Conservation (phyloP, 1,140 invertebrate genomes). For the Notospermus geniculatus region DNA sequence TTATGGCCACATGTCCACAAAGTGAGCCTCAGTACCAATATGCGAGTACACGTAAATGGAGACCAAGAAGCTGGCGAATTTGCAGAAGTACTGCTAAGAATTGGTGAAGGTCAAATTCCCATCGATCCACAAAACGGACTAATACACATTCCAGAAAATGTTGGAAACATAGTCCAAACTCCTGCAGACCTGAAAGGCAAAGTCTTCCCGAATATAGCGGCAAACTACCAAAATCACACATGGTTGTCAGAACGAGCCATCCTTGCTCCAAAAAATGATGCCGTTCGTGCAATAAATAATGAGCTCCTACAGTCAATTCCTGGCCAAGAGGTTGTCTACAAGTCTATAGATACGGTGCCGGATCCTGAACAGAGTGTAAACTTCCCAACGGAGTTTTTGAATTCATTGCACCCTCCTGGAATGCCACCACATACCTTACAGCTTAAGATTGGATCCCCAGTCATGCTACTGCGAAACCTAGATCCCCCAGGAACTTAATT, state of each 20-base stretch:
- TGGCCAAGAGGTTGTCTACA: neutral
- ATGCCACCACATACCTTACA: neutral
- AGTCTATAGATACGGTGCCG: neutral
- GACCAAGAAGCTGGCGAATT: too few species aligned
- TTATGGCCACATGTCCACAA: conserved; percentile 9
- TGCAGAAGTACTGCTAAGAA: too few species aligned
- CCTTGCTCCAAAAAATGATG: neutral
- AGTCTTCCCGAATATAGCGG: neutral
- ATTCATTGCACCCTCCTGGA: neutral
- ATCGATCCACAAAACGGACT: too few species aligned
- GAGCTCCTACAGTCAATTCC: neutral
- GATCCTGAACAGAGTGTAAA: neutral
- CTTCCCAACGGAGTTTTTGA: neutral
- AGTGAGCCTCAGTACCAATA: too few species aligned
- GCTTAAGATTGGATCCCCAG: neutral
- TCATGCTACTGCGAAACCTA: neutral
- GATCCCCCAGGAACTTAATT: neutral
- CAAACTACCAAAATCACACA: neutral
- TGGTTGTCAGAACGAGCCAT: neutral
- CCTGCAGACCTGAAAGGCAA: too few species aligned
- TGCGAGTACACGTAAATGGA: too few species aligned
- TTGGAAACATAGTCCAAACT: too few species aligned
- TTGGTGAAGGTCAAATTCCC: too few species aligned
- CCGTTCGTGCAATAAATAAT: neutral
- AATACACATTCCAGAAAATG: too few species aligned